A percentile compares a stretch with the other conserved stretches of the same genome.
These are phyloP conservation scores for Linnaemya vulpina DNA, from an alignment of 2,888 invertebrate species.

Conservation along the genomic window DNA sequence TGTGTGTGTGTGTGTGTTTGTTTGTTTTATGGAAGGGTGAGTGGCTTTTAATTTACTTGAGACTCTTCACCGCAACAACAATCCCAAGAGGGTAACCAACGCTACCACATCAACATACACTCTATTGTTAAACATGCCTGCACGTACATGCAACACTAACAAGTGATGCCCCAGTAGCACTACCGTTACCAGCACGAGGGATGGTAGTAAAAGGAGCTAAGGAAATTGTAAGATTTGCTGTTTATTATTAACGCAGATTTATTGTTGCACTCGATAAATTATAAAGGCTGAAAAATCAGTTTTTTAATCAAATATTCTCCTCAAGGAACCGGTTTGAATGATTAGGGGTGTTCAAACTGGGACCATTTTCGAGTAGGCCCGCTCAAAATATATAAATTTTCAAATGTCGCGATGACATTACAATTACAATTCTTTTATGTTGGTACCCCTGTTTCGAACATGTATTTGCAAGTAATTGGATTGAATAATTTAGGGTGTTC, in stretches of 20 bases:
- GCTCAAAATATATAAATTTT: too few relatives aligned
- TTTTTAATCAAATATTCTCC: too few relatives aligned
- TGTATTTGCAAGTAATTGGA: too few relatives aligned
- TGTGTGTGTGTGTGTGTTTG: not conserved
- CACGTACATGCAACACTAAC: not conserved
- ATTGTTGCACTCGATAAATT: too few relatives aligned
- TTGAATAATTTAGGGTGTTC: too few relatives aligned
- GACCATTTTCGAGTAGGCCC: too few relatives aligned
- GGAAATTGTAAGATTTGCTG: not conserved
- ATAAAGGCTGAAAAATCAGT: too few relatives aligned
- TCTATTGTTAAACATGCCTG: not conserved
- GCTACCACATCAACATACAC: slow-evolving; percentile 52
- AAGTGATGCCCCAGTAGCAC: not conserved
- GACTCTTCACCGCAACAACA: slow-evolving; percentile 78
- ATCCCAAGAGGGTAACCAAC: slow-evolving; percentile 74
- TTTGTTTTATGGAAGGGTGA: slow-evolving; percentile 76
- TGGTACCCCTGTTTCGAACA: too few relatives aligned
- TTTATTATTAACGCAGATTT: slow-evolving; percentile 6
- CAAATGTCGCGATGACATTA: too few relatives aligned
- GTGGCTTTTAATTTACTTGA: slow-evolving; percentile 83
- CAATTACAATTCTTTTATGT: too few relatives aligned
- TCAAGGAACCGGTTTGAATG: too few relatives aligned
- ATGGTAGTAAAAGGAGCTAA: slow-evolving; percentile 6
- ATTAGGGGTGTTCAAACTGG: too few relatives aligned
- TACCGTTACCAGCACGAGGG: not conserved